Evolutionary conservation across 2,113 vertebrate genomes (phyloP).

Genomic region (Cranoglanis bouderius): DNA sequence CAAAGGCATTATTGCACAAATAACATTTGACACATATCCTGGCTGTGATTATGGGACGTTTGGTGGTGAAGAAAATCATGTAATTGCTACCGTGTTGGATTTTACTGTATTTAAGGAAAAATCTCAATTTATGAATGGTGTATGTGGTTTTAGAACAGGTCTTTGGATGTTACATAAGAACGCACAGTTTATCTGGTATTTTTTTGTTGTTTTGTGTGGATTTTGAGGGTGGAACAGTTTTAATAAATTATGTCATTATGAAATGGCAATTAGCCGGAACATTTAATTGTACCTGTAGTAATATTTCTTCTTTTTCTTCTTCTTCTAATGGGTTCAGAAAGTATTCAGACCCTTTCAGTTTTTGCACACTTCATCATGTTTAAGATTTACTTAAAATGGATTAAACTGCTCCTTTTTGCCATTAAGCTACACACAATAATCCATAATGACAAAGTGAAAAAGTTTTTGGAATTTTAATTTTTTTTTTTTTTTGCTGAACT

Average conservation of each 20-base stretch:
- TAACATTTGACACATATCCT: neutral
- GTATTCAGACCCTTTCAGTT: neutral
- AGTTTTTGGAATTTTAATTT: neutral
- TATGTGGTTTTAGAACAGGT: conserved; percentile 20
- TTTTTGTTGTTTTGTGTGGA: conserved; percentile 25
- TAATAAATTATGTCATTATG: conserved; percentile 51
- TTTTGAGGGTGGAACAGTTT: conserved; percentile 37
- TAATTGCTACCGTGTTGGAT: conserved; percentile 22
- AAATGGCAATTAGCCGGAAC: neutral
- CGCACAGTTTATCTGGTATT: neutral
- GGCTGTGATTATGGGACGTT: conserved; percentile 11
- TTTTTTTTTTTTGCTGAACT: neutral
- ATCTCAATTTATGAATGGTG: conserved; percentile 15
- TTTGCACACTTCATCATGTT: neutral
- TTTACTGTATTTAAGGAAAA: conserved; percentile 37
- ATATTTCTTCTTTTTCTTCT: neutral
- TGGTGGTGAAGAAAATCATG: neutral
- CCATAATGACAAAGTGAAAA: neutral
- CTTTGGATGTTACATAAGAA: neutral
- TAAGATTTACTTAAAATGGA: neutral
- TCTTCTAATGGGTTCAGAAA: neutral
- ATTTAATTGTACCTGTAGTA: neutral
- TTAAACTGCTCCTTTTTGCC: neutral
- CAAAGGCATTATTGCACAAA: conserved; percentile 24
- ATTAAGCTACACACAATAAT: neutral